phyloP scores from a whole-genome alignment of 2,113 vertebrate genomes.

The Protobothrops mucrosquamatus region DNA sequence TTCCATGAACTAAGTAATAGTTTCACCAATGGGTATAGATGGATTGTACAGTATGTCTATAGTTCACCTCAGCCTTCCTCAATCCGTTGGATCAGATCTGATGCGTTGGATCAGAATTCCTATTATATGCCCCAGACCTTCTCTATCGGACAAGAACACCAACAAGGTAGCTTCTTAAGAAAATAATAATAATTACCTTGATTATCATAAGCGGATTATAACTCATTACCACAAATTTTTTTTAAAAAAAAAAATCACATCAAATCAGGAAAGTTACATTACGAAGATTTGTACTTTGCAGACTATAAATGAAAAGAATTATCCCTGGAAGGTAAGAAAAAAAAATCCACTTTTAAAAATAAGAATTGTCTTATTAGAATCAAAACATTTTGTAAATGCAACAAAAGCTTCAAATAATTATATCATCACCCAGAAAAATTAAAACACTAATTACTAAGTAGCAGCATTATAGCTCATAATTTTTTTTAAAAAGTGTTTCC shows the following conservation, averaged over 20 bases:
- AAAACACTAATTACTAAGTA: slow-evolving; percentile 15
- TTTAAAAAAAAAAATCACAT: not conserved
- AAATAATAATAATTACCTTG: not conserved
- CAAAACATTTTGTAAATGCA: slow-evolving; percentile 11
- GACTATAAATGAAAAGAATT: not conserved
- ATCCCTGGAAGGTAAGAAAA: not conserved
- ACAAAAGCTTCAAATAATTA: not conserved
- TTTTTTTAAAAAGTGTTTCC: slow-evolving; percentile 53
- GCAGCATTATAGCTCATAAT: slow-evolving; percentile 28
- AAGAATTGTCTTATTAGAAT: slow-evolving; percentile 23
- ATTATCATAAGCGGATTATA: not conserved
- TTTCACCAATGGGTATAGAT: slow-evolving; percentile 4
- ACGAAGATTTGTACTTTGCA: not conserved
- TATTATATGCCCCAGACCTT: not conserved
- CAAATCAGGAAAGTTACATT: not conserved
- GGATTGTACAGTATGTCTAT: slow-evolving; percentile 10
- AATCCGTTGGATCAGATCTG: not conserved
- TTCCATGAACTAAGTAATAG: slow-evolving; percentile 39
- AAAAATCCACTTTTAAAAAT: not conserved
- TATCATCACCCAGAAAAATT: slow-evolving; percentile 21
- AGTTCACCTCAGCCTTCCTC: slow-evolving; percentile 11
- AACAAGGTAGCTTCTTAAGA: not conserved
- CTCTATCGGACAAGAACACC: not conserved
- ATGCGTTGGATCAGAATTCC: not conserved
- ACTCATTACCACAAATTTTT: not conserved